phyloP scores from a whole-genome alignment of 92 coral and sea anemone genomes.

The Montipora capitata region DNA sequence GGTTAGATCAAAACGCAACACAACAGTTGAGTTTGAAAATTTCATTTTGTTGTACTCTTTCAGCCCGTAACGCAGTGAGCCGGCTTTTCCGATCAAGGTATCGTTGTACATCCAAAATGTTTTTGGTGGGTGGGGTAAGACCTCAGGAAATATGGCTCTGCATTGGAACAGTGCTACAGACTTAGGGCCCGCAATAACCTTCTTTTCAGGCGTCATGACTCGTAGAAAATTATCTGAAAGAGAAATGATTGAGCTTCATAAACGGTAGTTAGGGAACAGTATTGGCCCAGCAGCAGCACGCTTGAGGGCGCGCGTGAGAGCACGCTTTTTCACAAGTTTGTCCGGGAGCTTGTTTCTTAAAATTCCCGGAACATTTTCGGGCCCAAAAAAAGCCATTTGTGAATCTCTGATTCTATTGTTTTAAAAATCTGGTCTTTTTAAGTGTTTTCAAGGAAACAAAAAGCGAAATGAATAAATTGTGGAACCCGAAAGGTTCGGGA shows the following conservation, averaged over 20 bases:
- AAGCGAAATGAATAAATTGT: too few relatives aligned
- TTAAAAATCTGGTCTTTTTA: too few relatives aligned
- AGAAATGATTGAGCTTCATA: neutral
- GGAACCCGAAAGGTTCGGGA: too few relatives aligned
- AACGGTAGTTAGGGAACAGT: too few relatives aligned
- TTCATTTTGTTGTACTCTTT: neutral
- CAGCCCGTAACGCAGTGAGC: neutral
- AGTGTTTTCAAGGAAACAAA: too few relatives aligned
- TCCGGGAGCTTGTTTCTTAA: neutral
- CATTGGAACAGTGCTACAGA: neutral
- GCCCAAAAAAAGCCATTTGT: too few relatives aligned
- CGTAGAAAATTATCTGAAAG: constrained; percentile 3
- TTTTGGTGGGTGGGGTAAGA: neutral
- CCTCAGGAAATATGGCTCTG: neutral
- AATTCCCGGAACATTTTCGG: too few relatives aligned
- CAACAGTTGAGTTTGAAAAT: neutral
- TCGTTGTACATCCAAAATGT: constrained; percentile 16
- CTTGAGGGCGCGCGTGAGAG: too few relatives aligned
- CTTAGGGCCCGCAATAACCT: neutral
- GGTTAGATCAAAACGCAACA: neutral
- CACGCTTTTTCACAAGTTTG: too few relatives aligned
- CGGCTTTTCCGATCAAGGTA: neutral
- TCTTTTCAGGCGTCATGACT: neutral
- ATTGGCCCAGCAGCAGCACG: too few relatives aligned
- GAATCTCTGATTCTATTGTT: too few relatives aligned